Base-by-base conservation (phyloP, 1,140 invertebrate genomes). In the Trichonephila inaurata region DNA sequence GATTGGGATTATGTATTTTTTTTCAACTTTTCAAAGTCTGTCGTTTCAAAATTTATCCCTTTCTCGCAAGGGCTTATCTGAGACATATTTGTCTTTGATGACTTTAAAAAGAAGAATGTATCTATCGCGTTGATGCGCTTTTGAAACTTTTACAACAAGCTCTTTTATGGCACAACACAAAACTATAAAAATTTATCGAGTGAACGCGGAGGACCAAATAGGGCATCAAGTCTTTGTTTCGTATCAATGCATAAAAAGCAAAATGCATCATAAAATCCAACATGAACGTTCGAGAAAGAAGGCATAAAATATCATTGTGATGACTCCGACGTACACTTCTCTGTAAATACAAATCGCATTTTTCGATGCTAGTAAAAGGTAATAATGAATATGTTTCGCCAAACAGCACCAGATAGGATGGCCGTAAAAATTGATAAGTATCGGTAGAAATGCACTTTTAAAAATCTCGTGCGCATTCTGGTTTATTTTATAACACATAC, bases 141-240 rank as follows among this genome's bases (percentile, higher is more conserved):
- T 91, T 91, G 19, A 82, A 91, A 77, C 28, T 82, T 91, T 91
- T 61, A 91, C 51, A 64, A 64, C 86, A 88, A 62, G 89, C 33
- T 81, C 16, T 24, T 91, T 61, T 81, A 81, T 77, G 77, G 61
- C 69, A 61, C 28, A 82, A 44, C 72, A 81, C 8, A 28, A 69
- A 91, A 81, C 89, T 81, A 91, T 91, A 91, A 61, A 89, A 89
- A 40, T 89, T 89, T 89, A 89, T 82, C 89, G 77, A 81, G 44
- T 61, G 51, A 21, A 82, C 24, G 21, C 89, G 81, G 51, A 44
- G 40, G 51, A 89, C 58, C 44, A 89, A 72, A 72, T 58, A 89
- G 58, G 44, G n/a, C 28, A 89, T 81, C 51, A 33, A 51, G 51
- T 24, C 69, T 82, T 82, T 72, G 69, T 91, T 91, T 81, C 69